Evolutionary conservation across 2,113 vertebrate species (phyloP), one percentile per base, ranked within the genome.

Genomic region (Psilopsiagon aurifrons): DNA sequence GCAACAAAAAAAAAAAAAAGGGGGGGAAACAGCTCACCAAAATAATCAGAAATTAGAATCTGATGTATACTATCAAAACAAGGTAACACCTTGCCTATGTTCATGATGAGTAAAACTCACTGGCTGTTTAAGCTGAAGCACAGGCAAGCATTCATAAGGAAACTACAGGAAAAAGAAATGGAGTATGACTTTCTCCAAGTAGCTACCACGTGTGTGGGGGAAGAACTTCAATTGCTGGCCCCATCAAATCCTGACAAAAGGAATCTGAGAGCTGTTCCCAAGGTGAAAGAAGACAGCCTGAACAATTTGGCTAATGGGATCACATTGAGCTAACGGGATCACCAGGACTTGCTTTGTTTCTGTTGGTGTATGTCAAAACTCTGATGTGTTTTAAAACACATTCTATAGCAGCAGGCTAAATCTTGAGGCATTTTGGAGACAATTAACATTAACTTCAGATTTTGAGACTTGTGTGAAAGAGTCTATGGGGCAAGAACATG

Each of bases 231-330:
- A 90, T 69, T 91, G 95, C 86, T 0, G 24, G 84, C 90, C 84
- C 90, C 95, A 92, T 96, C 87, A 96, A 91, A 91, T 81, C 92
- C 88, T 54, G 59, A 97, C 81, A 86, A 93, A 96, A 94, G 94
- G 97, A 98, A 98, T 97, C 96, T 3, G 44, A 96, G 97, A 96
- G 97, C 96, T 95, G 96, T 82, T 97, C 92, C 94, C 95, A 92
- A 92, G 97, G 92, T 97, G 95, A 98, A 95, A 97, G 81, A 92
- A 97, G 79, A 55, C 94, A 95, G 87, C 90, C 96, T 37, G 90
- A 97, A 96, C 94, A 93, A 97, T 97, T 90, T 93, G 87, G 83
- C 81, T 97, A 97, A 97, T 96, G 96, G 91, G 95, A 97, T 97
- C 93, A 95, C 88, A 83, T 24, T 74, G 77, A 94, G 90, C 76